These are phyloP conservation scores for Microcebus jonahi DNA, from an alignment of 2,113 vertebrate genomes.

Conservation along the genomic window DNA sequence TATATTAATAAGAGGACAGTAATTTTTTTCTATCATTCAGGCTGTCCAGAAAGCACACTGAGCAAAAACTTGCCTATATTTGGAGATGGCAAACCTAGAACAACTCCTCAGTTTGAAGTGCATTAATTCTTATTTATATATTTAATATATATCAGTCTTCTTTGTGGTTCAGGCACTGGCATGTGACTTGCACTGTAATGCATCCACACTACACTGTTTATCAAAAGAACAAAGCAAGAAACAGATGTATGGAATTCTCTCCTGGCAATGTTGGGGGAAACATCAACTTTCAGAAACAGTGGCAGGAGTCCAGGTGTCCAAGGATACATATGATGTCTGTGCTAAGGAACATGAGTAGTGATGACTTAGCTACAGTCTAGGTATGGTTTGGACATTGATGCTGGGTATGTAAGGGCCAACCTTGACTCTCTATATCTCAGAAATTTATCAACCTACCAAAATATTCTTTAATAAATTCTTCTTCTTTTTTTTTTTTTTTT, in stretches of 20 bases:
- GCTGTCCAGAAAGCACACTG: neutral
- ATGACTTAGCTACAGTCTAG: neutral
- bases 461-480: neutral
- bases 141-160: neutral
- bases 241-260: neutral
- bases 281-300: neutral
- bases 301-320: rapidly evolving
- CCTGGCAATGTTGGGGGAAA: neutral
- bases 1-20: neutral
- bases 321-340: neutral
- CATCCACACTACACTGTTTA: neutral
- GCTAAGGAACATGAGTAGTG: neutral
- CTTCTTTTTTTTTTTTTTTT: neutral
- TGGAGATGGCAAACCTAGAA: neutral
- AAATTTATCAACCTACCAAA: neutral
- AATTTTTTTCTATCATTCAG: neutral
- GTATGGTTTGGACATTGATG: neutral
- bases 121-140: neutral
- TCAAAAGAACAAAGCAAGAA: neutral
- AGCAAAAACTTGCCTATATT: neutral
- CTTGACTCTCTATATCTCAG: neutral
- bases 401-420: rapidly evolving
- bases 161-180: neutral
- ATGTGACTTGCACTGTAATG: neutral
- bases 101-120: neutral